Evolutionary conservation across 2,888 invertebrate species (phyloP).

Genomic region (Notodonta ziczac): DNA sequence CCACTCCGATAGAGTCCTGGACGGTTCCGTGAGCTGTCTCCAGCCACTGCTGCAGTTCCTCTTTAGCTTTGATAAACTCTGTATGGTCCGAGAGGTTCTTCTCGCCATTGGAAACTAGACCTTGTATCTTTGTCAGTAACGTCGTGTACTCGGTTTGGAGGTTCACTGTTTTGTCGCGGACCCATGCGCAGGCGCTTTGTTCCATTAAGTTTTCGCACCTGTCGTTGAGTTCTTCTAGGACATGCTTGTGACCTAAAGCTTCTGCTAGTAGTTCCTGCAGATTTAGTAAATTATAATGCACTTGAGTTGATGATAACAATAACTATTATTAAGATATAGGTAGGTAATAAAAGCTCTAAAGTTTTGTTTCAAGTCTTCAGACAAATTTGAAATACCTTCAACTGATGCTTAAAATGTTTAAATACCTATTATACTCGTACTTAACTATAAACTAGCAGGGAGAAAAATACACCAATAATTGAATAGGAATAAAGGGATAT

Average conservation of each 20-base stretch:
- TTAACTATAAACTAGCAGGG: too few relatives aligned
- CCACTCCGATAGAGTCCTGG: conserved; percentile 92
- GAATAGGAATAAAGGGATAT: too few relatives aligned
- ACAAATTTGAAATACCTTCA: too few relatives aligned
- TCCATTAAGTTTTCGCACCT: conserved; percentile 95
- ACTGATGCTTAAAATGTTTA: too few relatives aligned
- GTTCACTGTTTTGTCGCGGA: conserved; percentile 93
- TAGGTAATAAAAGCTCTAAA: too few relatives aligned
- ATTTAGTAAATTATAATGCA: conserved; percentile 10
- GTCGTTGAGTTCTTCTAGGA: conserved; percentile 93
- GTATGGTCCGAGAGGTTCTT: conserved; percentile 96
- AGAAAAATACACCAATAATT: too few relatives aligned
- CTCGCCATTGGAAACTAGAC: conserved; percentile 92
- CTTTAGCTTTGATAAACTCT: conserved; percentile 94
- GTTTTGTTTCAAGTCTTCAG: too few relatives aligned
- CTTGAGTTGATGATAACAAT: not conserved
- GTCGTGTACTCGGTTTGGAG: conserved; percentile 93
- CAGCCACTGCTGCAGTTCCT: conserved; percentile 93
- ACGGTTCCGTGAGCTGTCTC: conserved; percentile 92
- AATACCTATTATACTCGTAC: too few relatives aligned
- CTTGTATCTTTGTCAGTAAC: conserved; percentile 91
- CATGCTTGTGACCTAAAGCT: conserved; percentile 89
- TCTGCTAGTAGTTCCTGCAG: conserved; percentile 88
- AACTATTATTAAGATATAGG: too few relatives aligned
- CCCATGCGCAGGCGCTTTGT: conserved; percentile 92